phyloP scores from a whole-genome alignment of 53 echinoderm and acorn worm genomes.

The Paelopatides confundens region DNA sequence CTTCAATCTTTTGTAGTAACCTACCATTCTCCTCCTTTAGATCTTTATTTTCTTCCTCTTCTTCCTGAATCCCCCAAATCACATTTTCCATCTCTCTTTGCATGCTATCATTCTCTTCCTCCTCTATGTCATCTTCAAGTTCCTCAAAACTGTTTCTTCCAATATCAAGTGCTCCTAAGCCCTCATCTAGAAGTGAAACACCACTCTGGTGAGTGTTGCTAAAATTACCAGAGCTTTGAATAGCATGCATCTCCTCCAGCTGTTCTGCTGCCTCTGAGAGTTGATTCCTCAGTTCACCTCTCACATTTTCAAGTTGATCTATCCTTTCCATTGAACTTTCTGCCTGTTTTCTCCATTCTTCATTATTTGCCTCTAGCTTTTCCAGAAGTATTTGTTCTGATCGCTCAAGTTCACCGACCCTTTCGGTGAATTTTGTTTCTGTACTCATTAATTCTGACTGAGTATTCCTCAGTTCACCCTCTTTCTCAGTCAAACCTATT shows the following conservation, averaged over 20 bases:
- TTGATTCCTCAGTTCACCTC: conserved; percentile 69
- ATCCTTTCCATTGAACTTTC: conserved; percentile 74
- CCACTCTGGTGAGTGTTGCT: conserved; percentile 64
- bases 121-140: conserved; percentile 24
- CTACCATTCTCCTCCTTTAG: neutral
- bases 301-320: conserved; percentile 69
- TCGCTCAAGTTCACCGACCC: conserved; percentile 73
- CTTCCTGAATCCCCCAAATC: conserved; percentile 7
- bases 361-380: conserved; percentile 68
- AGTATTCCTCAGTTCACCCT: conserved; percentile 55
- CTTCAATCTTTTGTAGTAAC: conserved; percentile 51
- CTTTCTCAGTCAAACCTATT: conserved; percentile 45
- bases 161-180: conserved; percentile 72
- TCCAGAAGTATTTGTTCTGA: conserved; percentile 80
- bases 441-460: conserved; percentile 64
- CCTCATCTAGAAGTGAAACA: conserved; percentile 76
- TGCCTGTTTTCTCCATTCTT: conserved; percentile 66
- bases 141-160: conserved; percentile 43
- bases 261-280: conserved; percentile 73
- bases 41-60: neutral
- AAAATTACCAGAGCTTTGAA: conserved; percentile 69
- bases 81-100: conserved; percentile 57
- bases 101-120: conserved; percentile 65
- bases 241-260: conserved; percentile 81
- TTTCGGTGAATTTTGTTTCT: conserved; percentile 63